Evolutionary conservation across 2,113 vertebrate genomes (phyloP).

Genomic region (Oreochromis niloticus): DNA sequence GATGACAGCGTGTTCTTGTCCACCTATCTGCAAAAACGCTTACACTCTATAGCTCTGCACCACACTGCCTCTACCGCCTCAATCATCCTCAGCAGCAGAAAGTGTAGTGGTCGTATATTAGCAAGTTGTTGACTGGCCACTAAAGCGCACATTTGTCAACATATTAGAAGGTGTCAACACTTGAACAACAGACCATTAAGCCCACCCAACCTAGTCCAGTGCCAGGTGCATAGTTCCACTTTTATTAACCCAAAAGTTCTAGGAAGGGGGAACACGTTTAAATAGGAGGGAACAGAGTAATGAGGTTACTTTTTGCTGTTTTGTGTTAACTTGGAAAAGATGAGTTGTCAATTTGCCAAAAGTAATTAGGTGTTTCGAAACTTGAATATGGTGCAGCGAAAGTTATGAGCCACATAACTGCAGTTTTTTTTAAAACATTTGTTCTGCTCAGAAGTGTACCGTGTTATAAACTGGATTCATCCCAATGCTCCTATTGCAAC

Average conservation of each 20-base stretch:
- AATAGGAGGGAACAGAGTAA: neutral
- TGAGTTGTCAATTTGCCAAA: neutral
- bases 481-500: slow-evolving; percentile 16
- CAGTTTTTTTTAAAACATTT: neutral
- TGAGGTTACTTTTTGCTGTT: neutral
- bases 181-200: slow-evolving; percentile 42
- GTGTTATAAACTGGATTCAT: neutral
- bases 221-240: neutral
- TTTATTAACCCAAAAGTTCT: slow-evolving; percentile 15
- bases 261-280: neutral
- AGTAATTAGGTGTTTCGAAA: neutral
- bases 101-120: slow-evolving; percentile 64
- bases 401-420: neutral
- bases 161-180: slow-evolving; percentile 72
- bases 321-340: neutral
- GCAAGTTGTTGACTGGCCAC: slow-evolving; percentile 68
- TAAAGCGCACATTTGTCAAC: slow-evolving; percentile 71
- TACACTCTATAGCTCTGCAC: slow-evolving; percentile 25
- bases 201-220: slow-evolving; percentile 33
- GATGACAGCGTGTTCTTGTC: slow-evolving; percentile 46
- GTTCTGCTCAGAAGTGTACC: neutral
- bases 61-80: slow-evolving; percentile 29
- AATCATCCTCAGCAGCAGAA: slow-evolving; percentile 5
- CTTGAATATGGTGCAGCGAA: neutral
- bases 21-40: slow-evolving; percentile 66